These are phyloP conservation scores for Vultur gryphus DNA, from an alignment of 2,797 vertebrate species.

Conservation along the genomic window DNA sequence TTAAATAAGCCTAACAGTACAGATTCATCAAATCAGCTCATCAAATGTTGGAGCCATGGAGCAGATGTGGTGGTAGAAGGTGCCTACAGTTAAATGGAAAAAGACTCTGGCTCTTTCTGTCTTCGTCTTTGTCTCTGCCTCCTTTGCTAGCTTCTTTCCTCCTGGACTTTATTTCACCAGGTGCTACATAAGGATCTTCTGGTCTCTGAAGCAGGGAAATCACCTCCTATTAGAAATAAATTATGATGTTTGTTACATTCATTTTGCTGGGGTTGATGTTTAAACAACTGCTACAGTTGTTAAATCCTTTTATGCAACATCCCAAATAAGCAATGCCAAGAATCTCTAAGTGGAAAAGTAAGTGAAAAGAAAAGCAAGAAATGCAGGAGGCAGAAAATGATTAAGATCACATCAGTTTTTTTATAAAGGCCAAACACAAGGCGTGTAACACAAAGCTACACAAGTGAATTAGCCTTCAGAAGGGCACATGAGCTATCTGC, in stretches of 20 bases:
- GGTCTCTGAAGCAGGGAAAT: not conserved
- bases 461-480: not conserved
- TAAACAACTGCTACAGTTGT: not conserved
- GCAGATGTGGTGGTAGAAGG: not conserved
- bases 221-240: not conserved
- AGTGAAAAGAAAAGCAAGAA: not conserved
- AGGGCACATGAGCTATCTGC: not conserved
- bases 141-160: not conserved
- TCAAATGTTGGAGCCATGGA: not conserved
- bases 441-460: not conserved
- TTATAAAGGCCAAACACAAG: not conserved
- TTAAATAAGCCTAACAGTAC: not conserved
- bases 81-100: not conserved
- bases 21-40: not conserved
- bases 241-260: not conserved
- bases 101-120: not conserved
- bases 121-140: not conserved
- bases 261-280: not conserved
- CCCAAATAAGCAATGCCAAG: not conserved
- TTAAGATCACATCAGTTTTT: not conserved
- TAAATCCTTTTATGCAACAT: not conserved
- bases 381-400: not conserved
- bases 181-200: not conserved
- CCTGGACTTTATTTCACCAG: not conserved
- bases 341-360: not conserved